A percentile compares a stretch with the other conserved stretches of the same genome.
phyloP scores from a whole-genome alignment of 1,140 invertebrate species.

The Apis mellifera region Amel_HAv3.1 CM009937.2:10197001-10197500 shows the following conservation, averaged over 20 bases:
- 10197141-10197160: too few species aligned
- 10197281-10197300: conserved; percentile 4
- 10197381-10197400: neutral
- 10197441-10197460: conserved; percentile 1
- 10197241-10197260: neutral
- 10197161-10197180: too few species aligned
- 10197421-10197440: conserved; percentile 12
- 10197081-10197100: too few species aligned
- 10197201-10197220: neutral
- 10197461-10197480: neutral
- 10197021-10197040: too few species aligned
- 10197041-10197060: too few species aligned
- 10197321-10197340: neutral
- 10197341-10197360: conserved; percentile 16
- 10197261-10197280: conserved; percentile 7
- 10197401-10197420: conserved; percentile 14
- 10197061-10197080: too few species aligned
- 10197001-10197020: too few species aligned
- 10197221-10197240: neutral
- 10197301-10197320: neutral
- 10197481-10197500: neutral
- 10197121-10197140: too few species aligned
- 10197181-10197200: neutral
- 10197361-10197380: neutral
- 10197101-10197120: too few species aligned